Conservation (phyloP, 2,888 invertebrate genomes). For the Schizotus pectinicornis region DNA sequence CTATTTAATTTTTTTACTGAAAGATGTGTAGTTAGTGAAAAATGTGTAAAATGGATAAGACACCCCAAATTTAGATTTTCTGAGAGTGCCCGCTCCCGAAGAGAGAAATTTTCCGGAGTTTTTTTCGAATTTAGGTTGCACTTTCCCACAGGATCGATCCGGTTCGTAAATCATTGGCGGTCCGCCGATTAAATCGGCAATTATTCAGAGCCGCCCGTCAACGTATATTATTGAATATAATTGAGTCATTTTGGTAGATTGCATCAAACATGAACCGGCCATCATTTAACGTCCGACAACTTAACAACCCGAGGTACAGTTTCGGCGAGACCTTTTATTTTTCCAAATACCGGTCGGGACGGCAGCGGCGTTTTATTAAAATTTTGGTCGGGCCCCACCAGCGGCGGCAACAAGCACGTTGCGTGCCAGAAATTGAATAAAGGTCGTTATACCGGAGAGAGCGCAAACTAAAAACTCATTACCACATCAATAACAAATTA, state of each 20-base stretch:
- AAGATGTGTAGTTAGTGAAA: no score
- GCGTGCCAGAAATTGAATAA: constrained; percentile 25
- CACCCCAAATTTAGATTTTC: no score
- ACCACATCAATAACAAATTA: constrained; percentile 22
- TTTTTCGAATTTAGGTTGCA: no score
- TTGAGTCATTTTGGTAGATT: constrained; percentile 33
- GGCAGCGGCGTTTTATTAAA: constrained; percentile 19
- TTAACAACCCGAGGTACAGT: constrained; percentile 29
- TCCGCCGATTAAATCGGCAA: constrained; percentile 21
- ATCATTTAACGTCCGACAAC: constrained; percentile 29
- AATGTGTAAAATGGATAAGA: no score
- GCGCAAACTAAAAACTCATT: constrained; percentile 17
- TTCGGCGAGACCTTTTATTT: constrained; percentile 20
- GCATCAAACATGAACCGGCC: constrained; percentile 31
- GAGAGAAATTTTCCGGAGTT: no score
- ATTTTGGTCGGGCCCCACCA: background rate
- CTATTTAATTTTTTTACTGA: no score
- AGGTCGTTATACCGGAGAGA: constrained; percentile 14
- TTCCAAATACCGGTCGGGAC: constrained; percentile 20
- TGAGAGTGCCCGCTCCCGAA: no score
- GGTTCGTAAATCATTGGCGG: background rate
- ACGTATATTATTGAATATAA: constrained; percentile 30
- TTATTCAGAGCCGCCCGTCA: constrained; percentile 19
- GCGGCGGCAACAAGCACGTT: constrained; percentile 1
- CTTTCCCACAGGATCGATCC: no score